Percentiles rank a stretch among this genome's conserved stretches.
These are phyloP conservation scores for Centruroides sculpturatus DNA, from an alignment of 1,140 invertebrate genomes.

Conservation along the genomic window DNA sequence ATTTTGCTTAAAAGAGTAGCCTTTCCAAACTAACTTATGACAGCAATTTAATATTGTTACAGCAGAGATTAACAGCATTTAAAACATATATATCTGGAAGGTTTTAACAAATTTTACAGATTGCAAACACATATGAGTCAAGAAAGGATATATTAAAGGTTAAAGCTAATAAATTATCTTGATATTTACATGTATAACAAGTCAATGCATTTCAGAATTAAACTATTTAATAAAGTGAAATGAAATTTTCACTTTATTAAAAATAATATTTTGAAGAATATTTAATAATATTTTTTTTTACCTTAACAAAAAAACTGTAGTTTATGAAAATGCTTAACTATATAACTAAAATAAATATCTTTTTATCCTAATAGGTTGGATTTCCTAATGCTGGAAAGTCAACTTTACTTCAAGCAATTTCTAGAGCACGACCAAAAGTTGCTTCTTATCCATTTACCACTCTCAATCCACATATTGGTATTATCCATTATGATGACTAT, in stretches of 20 bases:
- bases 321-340: neutral
- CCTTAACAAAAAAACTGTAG: neutral
- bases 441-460: slow-evolving; percentile 96
- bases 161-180: too few species aligned
- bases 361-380: slow-evolving; percentile 48
- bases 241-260: neutral
- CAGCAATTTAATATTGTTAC: too few species aligned
- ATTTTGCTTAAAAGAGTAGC: too few species aligned
- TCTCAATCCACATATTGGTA: slow-evolving; percentile 76
- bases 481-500: slow-evolving; percentile 84
- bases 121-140: too few species aligned
- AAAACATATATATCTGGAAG: too few species aligned
- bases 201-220: too few species aligned
- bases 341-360: neutral
- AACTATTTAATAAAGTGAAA: too few species aligned
- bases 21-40: too few species aligned
- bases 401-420: slow-evolving; percentile 75
- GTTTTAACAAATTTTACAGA: too few species aligned
- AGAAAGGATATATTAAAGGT: too few species aligned
- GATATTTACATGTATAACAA: too few species aligned
- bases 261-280: neutral
- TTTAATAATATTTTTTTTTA: neutral
- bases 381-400: slow-evolving; percentile 97
- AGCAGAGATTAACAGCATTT: too few species aligned
- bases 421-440: slow-evolving; percentile 81